phyloP scores from a whole-genome alignment of 2,113 vertebrate species.

The Lampris incognitus region DNA sequence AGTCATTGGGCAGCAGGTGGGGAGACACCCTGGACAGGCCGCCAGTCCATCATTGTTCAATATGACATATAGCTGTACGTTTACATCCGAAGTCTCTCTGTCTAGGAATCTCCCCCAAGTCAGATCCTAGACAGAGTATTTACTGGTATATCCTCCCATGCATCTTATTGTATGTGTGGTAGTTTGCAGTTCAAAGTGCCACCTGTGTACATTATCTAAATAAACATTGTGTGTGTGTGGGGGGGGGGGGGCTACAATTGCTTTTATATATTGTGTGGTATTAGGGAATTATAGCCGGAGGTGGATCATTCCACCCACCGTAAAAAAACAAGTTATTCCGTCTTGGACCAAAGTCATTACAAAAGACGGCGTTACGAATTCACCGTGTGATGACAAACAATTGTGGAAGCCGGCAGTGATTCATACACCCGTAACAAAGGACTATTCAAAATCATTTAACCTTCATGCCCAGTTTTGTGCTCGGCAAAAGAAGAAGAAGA shows the following conservation, averaged over 20 bases:
- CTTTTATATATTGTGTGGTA: background rate
- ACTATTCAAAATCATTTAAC: slow-evolving; percentile 70
- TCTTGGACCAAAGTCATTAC: slow-evolving; percentile 11
- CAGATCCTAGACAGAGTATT: no score
- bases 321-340: slow-evolving; percentile 10
- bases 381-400: slow-evolving; percentile 41
- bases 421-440: slow-evolving; percentile 56
- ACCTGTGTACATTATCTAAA: no score
- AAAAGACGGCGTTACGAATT: slow-evolving; percentile 30
- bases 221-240: no score
- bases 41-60: no score
- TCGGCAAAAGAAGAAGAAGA: slow-evolving; percentile 18
- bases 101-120: no score
- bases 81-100: no score
- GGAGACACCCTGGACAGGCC: no score
- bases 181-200: no score
- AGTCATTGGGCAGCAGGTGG: no score
- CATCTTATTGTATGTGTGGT: no score
- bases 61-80: no score
- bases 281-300: slow-evolving; percentile 22
- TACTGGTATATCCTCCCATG: no score
- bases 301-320: background rate
- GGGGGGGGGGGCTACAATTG: background rate
- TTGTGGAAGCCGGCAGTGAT: slow-evolving; percentile 46
- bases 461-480: slow-evolving; percentile 64